Base-by-base conservation (phyloP, 2,888 invertebrate species). In the Cheilosia vernalis region DNA sequence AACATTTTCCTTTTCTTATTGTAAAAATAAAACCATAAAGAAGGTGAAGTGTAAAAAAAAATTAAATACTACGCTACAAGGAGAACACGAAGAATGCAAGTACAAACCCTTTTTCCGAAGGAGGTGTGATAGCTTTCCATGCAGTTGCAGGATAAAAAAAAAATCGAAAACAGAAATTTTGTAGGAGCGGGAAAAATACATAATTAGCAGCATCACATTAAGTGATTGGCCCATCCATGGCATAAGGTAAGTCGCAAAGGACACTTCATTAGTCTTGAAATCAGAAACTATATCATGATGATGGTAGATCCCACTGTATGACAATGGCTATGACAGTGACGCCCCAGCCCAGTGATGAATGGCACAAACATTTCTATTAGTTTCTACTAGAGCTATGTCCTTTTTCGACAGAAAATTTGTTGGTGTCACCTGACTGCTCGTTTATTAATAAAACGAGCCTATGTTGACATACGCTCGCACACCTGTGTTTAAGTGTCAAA, bases 401-500 rank as follows among this genome's bases (percentile, higher is more conserved):
- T 15, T 42, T 30, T 30, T 9, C 9, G 30, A 9, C 9, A 7
- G 30, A 9, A 9, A 42, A n/a, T 42, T 49, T 21, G 4, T 49
- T 49, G 40, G 9, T 24, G 42, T 24, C 40, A 9, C 3, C 19
- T 56, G 64, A 42, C 40, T 33, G 69, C 33, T 63, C 24, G 47
- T 64, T 74, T 74, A 64, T 64, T 49, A 19, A 74, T 64, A 44
- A 44, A 55, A 30, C 17, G 4, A 19, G 30, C 42, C 19, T 42
- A 37, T 10, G 61, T 78, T 44, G 58, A 79, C 64, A 79, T 58
- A 58, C 24, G 19, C 1, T 40, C 66, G 56, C 64, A 78, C 78
- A 78, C 78, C 70, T 72, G 49, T 37, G 33, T 66, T 51, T 55
- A 49, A 66, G 67, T 80, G 73, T 67, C 67, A 80, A 73, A 61